phyloP scores from a whole-genome alignment of 1,140 invertebrate species.

The Drosophila seguyi region DNA sequence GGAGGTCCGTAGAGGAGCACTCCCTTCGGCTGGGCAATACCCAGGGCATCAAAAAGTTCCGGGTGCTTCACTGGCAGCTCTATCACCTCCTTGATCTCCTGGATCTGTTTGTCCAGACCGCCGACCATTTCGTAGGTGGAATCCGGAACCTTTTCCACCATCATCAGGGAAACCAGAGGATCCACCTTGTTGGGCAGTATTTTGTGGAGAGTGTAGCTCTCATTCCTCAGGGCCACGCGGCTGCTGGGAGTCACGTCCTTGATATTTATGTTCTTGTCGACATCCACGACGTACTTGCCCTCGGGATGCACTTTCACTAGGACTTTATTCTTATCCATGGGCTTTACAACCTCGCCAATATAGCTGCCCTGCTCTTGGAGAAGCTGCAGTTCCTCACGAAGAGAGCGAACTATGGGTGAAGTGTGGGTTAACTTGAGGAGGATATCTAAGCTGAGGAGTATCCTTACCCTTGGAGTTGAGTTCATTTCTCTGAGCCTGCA shows the following conservation, averaged over 20 bases:
- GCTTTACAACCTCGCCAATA: slow-evolving; percentile 99
- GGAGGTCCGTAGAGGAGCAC: slow-evolving; percentile 99
- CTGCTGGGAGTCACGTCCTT: slow-evolving; percentile 99
- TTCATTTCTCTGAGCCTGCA: slow-evolving; percentile 99
- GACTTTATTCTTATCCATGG: slow-evolving; percentile 99
- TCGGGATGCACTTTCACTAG: slow-evolving; percentile 99
- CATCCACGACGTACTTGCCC: slow-evolving; percentile 99
- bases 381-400: slow-evolving; percentile 98
- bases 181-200: slow-evolving; percentile 99
- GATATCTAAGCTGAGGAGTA: rapidly evolving
- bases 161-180: slow-evolving; percentile 99
- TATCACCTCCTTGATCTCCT: slow-evolving; percentile 99
- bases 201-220: slow-evolving; percentile 99
- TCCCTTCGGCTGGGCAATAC: slow-evolving; percentile 99
- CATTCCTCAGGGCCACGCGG: slow-evolving; percentile 98
- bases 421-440: background rate
- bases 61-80: slow-evolving; percentile 99
- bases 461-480: slow-evolving; percentile 98
- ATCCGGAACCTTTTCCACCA: slow-evolving; percentile 99
- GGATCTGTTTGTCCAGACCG: slow-evolving; percentile 99
- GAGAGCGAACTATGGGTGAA: slow-evolving; percentile 93
- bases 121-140: slow-evolving; percentile 99
- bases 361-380: slow-evolving; percentile 99
- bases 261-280: slow-evolving; percentile 99
- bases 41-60: slow-evolving; percentile 99